These are phyloP conservation scores for Pollimyrus isidori DNA, from an alignment of 2,113 vertebrate species.

Conservation along the genomic window DNA sequence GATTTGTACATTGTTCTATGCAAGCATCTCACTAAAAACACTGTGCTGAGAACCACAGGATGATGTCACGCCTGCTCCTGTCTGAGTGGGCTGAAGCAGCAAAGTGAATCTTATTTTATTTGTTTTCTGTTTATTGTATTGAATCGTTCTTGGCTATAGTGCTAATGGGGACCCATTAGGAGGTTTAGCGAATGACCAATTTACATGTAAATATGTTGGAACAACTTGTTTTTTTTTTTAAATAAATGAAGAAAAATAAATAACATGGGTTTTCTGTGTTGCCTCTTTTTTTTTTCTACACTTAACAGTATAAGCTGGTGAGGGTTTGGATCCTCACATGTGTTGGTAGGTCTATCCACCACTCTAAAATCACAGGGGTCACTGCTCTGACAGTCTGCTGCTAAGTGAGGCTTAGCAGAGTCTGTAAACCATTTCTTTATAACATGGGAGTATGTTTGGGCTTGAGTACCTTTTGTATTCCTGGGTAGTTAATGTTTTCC, in stretches of 20 bases:
- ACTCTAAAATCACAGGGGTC: background rate
- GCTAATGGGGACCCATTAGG: constrained; percentile 43
- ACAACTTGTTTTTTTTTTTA: constrained; percentile 49
- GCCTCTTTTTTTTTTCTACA: background rate
- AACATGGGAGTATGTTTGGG: background rate
- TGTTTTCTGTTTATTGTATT: constrained; percentile 31
- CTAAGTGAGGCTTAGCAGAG: background rate
- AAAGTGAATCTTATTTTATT: constrained; percentile 23
- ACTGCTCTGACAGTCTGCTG: background rate
- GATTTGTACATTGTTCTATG: constrained; percentile 42
- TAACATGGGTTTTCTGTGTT: background rate
- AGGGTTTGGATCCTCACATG: background rate
- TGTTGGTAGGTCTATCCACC: background rate
- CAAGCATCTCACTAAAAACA: constrained; percentile 43
- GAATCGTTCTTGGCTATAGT: constrained; percentile 30
- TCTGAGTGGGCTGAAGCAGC: constrained; percentile 6
- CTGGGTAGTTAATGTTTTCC: background rate
- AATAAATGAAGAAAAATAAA: constrained; percentile 48
- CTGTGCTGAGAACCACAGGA: constrained; percentile 11
- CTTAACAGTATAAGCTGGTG: background rate
- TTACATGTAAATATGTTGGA: constrained; percentile 50
- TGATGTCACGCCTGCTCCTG: constrained; percentile 17
- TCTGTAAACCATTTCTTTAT: background rate
- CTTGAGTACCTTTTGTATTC: background rate
- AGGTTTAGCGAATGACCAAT: constrained; percentile 36